Evolutionary conservation across 2,888 invertebrate genomes (phyloP).

Genomic region (Ophion ellenae): DNA sequence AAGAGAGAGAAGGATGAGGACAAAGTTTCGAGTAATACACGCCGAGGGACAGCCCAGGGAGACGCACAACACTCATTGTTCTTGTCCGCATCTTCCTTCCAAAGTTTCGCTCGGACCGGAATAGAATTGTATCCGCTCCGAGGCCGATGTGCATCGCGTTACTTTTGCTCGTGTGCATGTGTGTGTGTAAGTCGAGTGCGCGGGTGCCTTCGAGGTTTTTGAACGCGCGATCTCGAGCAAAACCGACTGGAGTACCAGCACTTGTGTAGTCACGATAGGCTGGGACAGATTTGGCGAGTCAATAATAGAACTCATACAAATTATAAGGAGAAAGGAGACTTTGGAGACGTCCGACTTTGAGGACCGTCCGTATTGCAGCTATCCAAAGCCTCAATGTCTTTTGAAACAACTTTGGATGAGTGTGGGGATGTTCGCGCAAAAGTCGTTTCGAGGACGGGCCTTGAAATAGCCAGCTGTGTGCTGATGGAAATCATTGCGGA

Average conservation of each 20-base stretch:
- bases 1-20: background rate
- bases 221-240: conserved; percentile 31
- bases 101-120: conserved; percentile 75
- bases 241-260: conserved; percentile 12
- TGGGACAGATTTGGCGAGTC: conserved; percentile 28
- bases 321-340: background rate
- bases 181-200: conserved; percentile 25
- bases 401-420: too few relatives aligned
- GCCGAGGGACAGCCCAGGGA: conserved; percentile 43
- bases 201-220: conserved; percentile 52
- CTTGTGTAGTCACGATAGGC: background rate
- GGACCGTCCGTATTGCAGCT: background rate
- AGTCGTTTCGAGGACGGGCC: too few relatives aligned
- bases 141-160: conserved; percentile 39
- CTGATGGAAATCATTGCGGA: too few relatives aligned
- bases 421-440: too few relatives aligned
- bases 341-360: background rate
- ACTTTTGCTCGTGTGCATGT: background rate
- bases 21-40: conserved; percentile 65
- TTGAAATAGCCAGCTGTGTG: too few relatives aligned
- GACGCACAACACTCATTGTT: conserved; percentile 80
- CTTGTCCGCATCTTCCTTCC: conserved; percentile 76
- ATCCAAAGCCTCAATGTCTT: too few relatives aligned
- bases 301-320: conserved; percentile 28
- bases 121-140: conserved; percentile 78